Conservation (phyloP, 2,888 invertebrate genomes). For the Hemaris fuciformis region DNA sequence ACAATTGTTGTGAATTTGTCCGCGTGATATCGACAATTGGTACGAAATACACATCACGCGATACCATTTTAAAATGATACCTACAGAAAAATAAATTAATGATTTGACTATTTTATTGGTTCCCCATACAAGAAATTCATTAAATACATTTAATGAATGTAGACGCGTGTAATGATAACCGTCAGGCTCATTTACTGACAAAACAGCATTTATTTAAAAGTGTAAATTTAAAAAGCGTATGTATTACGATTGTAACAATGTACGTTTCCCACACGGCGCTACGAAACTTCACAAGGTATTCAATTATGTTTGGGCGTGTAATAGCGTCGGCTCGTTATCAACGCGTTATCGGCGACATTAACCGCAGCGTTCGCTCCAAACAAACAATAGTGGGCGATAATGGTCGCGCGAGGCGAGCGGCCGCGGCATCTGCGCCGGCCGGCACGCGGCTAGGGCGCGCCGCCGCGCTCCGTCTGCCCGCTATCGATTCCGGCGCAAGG, state of each 20-base stretch:
- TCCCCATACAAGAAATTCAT: neutral
- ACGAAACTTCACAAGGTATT: conserved; percentile 20
- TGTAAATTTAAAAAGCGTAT: neutral
- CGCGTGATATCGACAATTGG: neutral
- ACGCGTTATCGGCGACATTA: conserved; percentile 43
- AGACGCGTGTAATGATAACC: neutral
- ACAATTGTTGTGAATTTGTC: neutral
- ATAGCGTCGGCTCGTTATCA: conserved; percentile 31
- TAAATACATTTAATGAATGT: neutral
- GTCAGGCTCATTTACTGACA: neutral
- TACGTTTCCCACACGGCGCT: neutral
- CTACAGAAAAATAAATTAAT: neutral
- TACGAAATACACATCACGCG: neutral
- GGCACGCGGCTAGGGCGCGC: conserved; percentile 55
- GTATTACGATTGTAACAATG: neutral
- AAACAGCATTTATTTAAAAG: neutral
- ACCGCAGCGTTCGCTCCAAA: conserved; percentile 35
- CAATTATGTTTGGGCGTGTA: conserved; percentile 7
- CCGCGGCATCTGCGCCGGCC: too few relatives aligned
- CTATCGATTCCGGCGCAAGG: conserved; percentile 70
- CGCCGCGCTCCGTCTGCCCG: conserved; percentile 70
- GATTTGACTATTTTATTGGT: neutral
- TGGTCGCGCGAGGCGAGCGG: too few relatives aligned
- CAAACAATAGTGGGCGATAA: conserved; percentile 55
- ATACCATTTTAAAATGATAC: neutral